These are phyloP conservation scores for Malurus cyaneus DNA, from an alignment of 2,113 vertebrate species.

Conservation along the genomic window DNA sequence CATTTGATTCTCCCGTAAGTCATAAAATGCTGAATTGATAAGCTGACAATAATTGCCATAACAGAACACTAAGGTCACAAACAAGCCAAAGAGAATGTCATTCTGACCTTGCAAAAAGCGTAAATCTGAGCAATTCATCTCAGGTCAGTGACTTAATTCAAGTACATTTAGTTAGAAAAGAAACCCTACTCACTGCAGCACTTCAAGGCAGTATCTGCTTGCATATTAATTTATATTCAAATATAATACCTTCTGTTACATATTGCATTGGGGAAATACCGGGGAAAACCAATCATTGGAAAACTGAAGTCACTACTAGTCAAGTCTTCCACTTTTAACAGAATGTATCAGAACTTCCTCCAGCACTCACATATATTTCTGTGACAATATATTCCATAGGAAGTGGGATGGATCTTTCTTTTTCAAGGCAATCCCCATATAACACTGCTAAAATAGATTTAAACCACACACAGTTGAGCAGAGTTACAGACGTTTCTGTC, in stretches of 20 bases:
- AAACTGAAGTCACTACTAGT: not conserved
- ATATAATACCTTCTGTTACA: not conserved
- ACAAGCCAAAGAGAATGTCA: not conserved
- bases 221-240: not conserved
- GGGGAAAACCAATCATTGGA: not conserved
- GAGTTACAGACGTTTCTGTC: not conserved
- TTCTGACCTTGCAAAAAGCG: not conserved
- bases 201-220: not conserved
- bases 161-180: not conserved
- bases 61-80: not conserved
- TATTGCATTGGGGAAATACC: not conserved
- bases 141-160: not conserved
- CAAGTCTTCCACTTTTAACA: not conserved
- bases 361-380: not conserved
- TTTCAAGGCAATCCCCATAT: not conserved
- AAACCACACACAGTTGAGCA: not conserved
- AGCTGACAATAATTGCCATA: not conserved
- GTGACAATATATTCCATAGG: accelerated
- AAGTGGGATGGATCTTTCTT: not conserved
- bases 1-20: conserved; percentile 18
- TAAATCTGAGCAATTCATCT: not conserved
- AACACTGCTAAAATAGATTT: not conserved
- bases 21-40: conserved; percentile 30
- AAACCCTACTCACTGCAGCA: not conserved
- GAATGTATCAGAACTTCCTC: not conserved